A percentile compares a stretch with the other conserved stretches of the same genome.
phyloP scores from a whole-genome alignment of 2,888 invertebrate species.

The Amaurobius ferox region DNA sequence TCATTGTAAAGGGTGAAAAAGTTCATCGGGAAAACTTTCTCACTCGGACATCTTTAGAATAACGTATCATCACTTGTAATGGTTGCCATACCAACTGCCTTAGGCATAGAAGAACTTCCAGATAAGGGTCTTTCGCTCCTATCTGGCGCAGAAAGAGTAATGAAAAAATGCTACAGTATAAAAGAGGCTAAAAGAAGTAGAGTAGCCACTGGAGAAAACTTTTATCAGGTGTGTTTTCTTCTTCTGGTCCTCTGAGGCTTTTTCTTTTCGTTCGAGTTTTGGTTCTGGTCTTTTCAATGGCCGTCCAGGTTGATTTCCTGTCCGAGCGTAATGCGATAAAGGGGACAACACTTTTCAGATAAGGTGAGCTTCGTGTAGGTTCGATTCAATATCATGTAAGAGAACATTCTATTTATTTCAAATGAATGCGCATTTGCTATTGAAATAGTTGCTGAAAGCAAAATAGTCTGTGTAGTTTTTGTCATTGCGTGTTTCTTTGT shows the following conservation, averaged over 20 bases:
- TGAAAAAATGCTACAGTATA: conserved; percentile 20
- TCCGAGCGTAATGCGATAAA: conserved; percentile 52
- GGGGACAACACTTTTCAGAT: conserved; percentile 19
- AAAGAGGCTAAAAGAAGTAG: conserved; percentile 11
- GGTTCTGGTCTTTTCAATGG: conserved; percentile 39
- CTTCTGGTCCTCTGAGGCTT: conserved; percentile 20
- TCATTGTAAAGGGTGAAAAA: conserved; percentile 20
- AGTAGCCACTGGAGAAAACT: conserved; percentile 50
- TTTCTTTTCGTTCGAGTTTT: conserved; percentile 19
- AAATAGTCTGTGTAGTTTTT: no score
- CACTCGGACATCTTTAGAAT: conserved; percentile 14
- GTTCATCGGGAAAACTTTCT: conserved; percentile 7
- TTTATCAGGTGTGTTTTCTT: conserved; percentile 63
- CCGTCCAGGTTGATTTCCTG: conserved; percentile 64
- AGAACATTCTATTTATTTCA: neutral
- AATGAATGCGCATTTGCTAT: neutral
- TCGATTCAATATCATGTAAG: conserved; percentile 27
- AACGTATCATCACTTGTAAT: conserved; percentile 58
- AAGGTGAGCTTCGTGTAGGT: conserved; percentile 23
- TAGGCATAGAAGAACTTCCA: conserved; percentile 15
- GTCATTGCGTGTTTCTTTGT: no score
- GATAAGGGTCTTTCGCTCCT: conserved; percentile 61
- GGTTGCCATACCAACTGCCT: conserved; percentile 51
- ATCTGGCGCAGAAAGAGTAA: conserved; percentile 41
- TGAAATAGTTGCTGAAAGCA: no score